Evolutionary conservation across 2,113 vertebrate genomes (phyloP).

Genomic region (Salvelinus namaycush): DNA sequence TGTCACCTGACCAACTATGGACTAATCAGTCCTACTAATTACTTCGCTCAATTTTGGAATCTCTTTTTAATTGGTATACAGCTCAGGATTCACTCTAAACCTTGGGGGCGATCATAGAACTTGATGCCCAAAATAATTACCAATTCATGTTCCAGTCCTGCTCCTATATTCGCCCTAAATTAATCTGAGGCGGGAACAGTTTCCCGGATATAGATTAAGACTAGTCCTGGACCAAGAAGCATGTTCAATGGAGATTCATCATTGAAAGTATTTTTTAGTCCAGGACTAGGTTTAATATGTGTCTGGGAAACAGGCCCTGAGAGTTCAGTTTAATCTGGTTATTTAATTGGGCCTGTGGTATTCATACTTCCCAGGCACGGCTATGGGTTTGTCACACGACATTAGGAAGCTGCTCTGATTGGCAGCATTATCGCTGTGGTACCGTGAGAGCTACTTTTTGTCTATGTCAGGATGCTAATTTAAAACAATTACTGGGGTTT

Average conservation of each 20-base stretch:
- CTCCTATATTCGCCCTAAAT: no score
- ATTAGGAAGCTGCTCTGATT: slow-evolving; percentile 43
- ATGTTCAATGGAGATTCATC: no score
- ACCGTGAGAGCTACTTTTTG: slow-evolving; percentile 64
- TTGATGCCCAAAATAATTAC: no score
- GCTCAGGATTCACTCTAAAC: slow-evolving; percentile 16
- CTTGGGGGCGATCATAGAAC: no score
- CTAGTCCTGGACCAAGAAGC: no score
- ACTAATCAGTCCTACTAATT: neutral
- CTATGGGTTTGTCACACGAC: slow-evolving; percentile 49
- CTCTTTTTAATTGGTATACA: slow-evolving; percentile 13
- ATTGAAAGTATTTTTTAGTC: no score
- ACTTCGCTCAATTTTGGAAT: no score
- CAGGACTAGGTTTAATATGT: no score
- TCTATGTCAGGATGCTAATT: slow-evolving; percentile 69
- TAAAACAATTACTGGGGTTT: slow-evolving; percentile 61
- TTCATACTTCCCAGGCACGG: slow-evolving; percentile 68
- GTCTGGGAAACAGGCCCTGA: slow-evolving; percentile 13
- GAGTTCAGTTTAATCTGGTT: slow-evolving; percentile 65
- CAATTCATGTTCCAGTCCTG: no score
- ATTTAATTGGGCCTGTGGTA: slow-evolving; percentile 72
- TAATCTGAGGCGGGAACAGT: no score
- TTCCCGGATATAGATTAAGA: no score
- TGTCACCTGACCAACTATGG: slow-evolving; percentile 7
- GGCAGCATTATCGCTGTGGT: slow-evolving; percentile 27